Base-by-base conservation (phyloP, 2,888 invertebrate genomes). In the Sphecodes monilicornis region DNA sequence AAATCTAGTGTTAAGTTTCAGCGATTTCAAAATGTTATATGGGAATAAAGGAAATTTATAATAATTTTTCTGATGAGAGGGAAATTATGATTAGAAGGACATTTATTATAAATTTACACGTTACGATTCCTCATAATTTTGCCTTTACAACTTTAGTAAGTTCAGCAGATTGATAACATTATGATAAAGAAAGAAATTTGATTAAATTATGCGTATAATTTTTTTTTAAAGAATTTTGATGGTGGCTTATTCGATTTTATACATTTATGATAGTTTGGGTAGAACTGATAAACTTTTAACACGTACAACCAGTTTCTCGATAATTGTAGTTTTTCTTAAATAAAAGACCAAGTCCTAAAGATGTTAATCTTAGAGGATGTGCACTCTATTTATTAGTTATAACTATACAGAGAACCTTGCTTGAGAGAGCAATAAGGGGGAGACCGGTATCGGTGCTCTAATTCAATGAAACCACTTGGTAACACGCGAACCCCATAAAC, bases 401-500 rank as follows among this genome's bases (percentile, higher is more conserved):
- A 57, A 57, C 13, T 26, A 26, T 57, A 26, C 26, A 13, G 57
- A 26, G 1, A 41, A 41, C 68, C n/a, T 26, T 6, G n/a, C 13
- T 50, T 50, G 66, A 29, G 36, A 66, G 13, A 6, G 26, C 68
- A 13, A 13, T 11, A 41, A n/a, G n/a, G 41, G 41, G n/a, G 16
- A 39, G 36, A 36, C 36, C n/a, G 39, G 39, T 69, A 36, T 66
- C 36, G 66, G 66, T n/a, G 29, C 50, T 54, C 36, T 39, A 76
- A 79, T 79, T 57, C 43, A 26, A 43, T 18, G 76, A 80, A 76
- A 76, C 36, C 41, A 57, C 6, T 26, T 22, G 22, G 76, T 36
- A 46, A 69, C 79, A 76, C 69, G 69, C 69, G 60, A 80, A 32
- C 77, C 46, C n/a, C 77, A 60, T 76, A 80, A 80, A 76, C 1